phyloP scores from a whole-genome alignment of 92 coral and sea anemone species.

The Parazoanthus atlanticus region DNA sequence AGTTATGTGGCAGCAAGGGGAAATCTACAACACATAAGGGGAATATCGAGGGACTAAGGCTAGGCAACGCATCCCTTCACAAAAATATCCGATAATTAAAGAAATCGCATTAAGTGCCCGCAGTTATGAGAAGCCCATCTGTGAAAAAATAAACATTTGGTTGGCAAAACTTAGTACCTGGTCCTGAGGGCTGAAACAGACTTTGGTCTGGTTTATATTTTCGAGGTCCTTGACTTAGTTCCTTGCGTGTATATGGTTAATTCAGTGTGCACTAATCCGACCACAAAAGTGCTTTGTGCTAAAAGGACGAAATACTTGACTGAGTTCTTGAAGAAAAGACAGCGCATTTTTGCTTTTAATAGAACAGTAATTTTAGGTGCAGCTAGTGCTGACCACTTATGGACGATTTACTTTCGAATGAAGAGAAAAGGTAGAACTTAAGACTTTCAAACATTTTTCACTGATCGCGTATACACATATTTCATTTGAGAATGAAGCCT shows the following conservation, averaged over 20 bases:
- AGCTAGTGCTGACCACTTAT: no score
- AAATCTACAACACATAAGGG: neutral
- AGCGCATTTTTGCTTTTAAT: neutral
- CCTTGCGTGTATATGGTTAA: neutral
- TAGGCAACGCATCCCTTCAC: no score
- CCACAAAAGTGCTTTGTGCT: neutral
- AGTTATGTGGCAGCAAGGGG: no score
- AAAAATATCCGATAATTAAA: no score
- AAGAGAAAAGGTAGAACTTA: neutral
- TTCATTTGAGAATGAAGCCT: neutral
- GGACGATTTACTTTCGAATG: neutral
- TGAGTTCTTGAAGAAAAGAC: neutral
- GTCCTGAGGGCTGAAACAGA: neutral
- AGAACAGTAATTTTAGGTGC: neutral
- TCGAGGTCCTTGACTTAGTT: neutral
- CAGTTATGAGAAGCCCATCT: neutral
- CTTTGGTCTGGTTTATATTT: conserved; percentile 9
- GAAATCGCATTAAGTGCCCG: neutral
- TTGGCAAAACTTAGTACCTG: neutral
- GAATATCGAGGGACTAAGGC: neutral
- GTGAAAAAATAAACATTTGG: neutral
- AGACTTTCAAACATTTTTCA: no score
- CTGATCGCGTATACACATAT: neutral
- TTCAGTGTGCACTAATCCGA: neutral
- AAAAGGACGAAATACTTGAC: neutral